Percentiles rank a stretch among this genome's conserved stretches.
phyloP scores from a whole-genome alignment of 2,113 vertebrate species.

The Microtus richardsoni region DNA sequence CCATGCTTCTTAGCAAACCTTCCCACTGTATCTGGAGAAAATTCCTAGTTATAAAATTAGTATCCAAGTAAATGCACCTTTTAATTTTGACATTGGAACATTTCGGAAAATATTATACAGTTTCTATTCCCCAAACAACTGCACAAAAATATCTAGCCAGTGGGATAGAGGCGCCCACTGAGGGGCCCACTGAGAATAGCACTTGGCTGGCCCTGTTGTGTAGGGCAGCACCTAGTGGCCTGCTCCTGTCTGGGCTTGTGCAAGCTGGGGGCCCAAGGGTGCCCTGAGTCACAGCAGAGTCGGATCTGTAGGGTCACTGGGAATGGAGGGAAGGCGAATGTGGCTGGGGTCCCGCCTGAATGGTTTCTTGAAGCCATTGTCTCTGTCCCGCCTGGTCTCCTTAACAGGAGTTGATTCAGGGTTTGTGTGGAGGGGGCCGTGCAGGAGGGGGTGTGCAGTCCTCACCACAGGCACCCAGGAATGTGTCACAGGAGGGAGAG shows the following conservation, averaged over 20 bases:
- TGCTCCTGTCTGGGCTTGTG: neutral
- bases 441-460: conserved; percentile 64
- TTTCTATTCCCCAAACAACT: neutral
- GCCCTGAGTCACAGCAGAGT: conserved; percentile 43
- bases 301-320: neutral
- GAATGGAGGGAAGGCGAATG: neutral
- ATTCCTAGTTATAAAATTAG: neutral
- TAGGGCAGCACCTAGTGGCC: neutral
- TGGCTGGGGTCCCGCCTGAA: conserved; percentile 79
- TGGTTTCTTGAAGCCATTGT: conserved; percentile 83
- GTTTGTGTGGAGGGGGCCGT: conserved; percentile 78
- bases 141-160: neutral
- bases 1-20: neutral
- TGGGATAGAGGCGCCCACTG: rapidly evolving
- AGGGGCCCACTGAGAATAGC: neutral
- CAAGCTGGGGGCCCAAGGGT: neutral
- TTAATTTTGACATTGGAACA: neutral
- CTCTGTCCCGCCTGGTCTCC: conserved; percentile 82
- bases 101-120: neutral
- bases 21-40: neutral
- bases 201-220: neutral
- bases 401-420: conserved; percentile 83
- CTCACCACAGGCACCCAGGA: conserved; percentile 88
- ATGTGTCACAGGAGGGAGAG: conserved; percentile 86
- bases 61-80: neutral